Evolutionary conservation across 1,140 invertebrate genomes (phyloP).

Genomic region (Euwallacea fornicatus): DNA sequence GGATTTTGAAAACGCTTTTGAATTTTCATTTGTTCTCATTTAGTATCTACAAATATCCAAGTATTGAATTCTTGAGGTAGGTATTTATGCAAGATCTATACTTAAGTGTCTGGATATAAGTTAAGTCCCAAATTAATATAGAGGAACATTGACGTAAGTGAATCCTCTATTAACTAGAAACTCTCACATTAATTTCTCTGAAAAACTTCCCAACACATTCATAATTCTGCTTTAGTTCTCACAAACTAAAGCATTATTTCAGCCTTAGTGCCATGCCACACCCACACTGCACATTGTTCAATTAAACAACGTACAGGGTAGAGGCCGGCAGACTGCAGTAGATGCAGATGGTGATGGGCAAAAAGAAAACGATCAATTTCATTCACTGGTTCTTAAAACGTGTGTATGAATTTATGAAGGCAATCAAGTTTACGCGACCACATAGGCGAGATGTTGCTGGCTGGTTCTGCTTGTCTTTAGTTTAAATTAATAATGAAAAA

Average conservation of each 20-base stretch:
- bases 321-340: background rate
- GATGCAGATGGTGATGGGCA: background rate
- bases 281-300: background rate
- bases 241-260: background rate
- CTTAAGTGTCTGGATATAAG: no score
- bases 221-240: no score
- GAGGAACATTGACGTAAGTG: no score
- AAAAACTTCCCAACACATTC: no score
- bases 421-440: constrained; percentile 12
- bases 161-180: no score
- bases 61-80: no score
- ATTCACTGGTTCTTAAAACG: constrained; percentile 10
- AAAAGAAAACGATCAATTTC: constrained; percentile 12
- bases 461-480: constrained; percentile 1
- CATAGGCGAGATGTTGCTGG: background rate
- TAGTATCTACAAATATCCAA: no score
- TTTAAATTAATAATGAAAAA: background rate
- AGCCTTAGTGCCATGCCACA: background rate
- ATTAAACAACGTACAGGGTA: constrained; percentile 1
- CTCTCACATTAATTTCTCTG: no score
- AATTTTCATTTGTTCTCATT: no score
- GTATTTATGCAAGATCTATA: no score
- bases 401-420: constrained; percentile 20
- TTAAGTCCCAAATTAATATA: no score
- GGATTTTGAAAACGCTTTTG: no score